These are phyloP conservation scores for Amblyopsis rosae DNA, from an alignment of 2,113 vertebrate species.

Conservation along the genomic window DNA sequence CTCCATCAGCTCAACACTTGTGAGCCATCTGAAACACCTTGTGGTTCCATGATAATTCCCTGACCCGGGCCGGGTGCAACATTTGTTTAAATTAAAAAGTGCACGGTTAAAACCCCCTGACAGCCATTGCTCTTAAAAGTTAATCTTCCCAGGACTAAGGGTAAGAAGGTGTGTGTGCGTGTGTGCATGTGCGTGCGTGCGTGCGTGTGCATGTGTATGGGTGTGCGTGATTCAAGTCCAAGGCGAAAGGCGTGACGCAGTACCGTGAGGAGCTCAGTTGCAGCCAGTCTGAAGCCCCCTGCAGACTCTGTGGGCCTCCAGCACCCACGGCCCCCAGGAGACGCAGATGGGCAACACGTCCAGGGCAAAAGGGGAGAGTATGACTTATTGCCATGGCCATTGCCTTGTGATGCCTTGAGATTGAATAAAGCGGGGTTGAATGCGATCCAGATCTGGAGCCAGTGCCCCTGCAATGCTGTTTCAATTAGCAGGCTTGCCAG, in stretches of 20 bases:
- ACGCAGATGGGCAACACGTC: conserved; percentile 80
- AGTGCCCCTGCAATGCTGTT: conserved; percentile 73
- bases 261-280: conserved; percentile 65
- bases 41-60: conserved; percentile 66
- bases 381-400: conserved; percentile 77
- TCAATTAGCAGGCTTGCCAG: conserved; percentile 73
- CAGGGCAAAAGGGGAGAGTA: conserved; percentile 75
- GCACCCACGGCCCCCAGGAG: conserved; percentile 44
- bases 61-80: conserved; percentile 57
- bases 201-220: conserved; percentile 15
- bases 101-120: conserved; percentile 71
- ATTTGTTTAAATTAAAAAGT: conserved; percentile 82
- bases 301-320: conserved; percentile 38
- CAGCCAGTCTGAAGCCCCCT: conserved; percentile 56
- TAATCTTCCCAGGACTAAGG: conserved; percentile 63
- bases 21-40: conserved; percentile 76
- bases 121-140: conserved; percentile 68
- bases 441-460: conserved; percentile 73
- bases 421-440: conserved; percentile 74
- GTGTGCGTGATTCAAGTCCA: conserved; percentile 67
- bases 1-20: conserved; percentile 69
- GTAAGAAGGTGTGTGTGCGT: conserved; percentile 39
- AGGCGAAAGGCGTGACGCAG: conserved; percentile 75
- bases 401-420: conserved; percentile 64
- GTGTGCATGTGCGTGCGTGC: conserved; percentile 25